Percentiles rank a stretch among this genome's conserved stretches.
Conservation (phyloP, 2,113 vertebrate genomes). For the Psilopsiagon aurifrons region DNA sequence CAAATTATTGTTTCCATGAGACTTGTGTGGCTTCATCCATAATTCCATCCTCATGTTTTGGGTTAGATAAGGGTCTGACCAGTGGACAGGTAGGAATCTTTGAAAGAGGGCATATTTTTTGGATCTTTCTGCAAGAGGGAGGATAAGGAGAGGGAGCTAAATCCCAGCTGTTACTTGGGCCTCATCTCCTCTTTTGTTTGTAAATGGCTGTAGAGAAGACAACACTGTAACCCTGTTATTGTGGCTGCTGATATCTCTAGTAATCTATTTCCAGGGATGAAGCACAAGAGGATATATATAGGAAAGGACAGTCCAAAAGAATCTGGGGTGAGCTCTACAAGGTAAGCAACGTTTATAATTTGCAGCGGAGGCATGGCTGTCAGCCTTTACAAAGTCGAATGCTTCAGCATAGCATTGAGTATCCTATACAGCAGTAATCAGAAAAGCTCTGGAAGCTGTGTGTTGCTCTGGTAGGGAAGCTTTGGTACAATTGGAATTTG, state of each 20-base stretch:
- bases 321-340: constrained; percentile 99
- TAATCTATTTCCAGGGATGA: constrained; percentile 79
- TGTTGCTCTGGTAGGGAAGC: neutral
- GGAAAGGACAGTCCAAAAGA: constrained; percentile 96
- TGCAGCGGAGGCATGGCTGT: neutral
- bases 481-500: neutral
- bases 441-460: neutral
- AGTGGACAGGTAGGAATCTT: neutral
- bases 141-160: fast-evolving
- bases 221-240: neutral
- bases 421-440: neutral
- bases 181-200: neutral
- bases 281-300: constrained; percentile 92
- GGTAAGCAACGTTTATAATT: constrained; percentile 60
- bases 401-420: neutral
- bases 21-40: neutral
- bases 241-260: constrained; percentile 33
- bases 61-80: neutral
- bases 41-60: neutral
- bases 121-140: neutral
- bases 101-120: neutral
- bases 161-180: neutral
- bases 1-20: neutral
- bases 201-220: neutral
- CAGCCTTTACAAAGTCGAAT: neutral